These are phyloP conservation scores for Tachysurus vachellii DNA, from an alignment of 2,113 vertebrate species.

Conservation along the genomic window DNA sequence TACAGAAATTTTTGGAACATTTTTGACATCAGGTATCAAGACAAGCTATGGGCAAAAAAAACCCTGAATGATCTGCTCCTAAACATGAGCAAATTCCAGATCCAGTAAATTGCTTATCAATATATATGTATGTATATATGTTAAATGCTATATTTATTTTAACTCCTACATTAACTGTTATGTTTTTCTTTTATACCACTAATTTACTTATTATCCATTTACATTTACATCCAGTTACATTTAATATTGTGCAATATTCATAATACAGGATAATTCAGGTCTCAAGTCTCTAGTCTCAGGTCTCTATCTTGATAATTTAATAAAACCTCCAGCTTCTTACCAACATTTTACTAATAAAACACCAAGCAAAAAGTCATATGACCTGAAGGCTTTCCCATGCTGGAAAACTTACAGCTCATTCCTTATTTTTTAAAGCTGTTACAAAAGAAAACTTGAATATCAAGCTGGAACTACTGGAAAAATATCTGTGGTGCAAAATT, in stretches of 20 bases:
- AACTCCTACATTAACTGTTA: not conserved
- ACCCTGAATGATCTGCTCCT: not conserved
- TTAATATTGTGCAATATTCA: not conserved
- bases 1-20: not conserved
- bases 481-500: not conserved
- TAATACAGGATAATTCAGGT: not conserved
- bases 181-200: not conserved
- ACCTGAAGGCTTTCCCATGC: not conserved
- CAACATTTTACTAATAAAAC: not conserved
- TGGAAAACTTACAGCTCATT: not conserved
- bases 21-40: not conserved
- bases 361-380: not conserved
- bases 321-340: not conserved
- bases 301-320: not conserved
- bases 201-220: not conserved
- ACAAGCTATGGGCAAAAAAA: not conserved
- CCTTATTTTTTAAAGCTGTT: not conserved
- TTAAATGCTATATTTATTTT: not conserved
- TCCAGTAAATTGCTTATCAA: not conserved
- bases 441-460: not conserved
- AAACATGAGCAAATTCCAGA: not conserved
- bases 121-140: too few relatives aligned
- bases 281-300: not conserved
- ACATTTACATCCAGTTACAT: not conserved
- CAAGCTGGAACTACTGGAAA: too few relatives aligned